phyloP scores from a whole-genome alignment of 2,888 invertebrate species.

The Pardosa pseudoannulata region DNA sequence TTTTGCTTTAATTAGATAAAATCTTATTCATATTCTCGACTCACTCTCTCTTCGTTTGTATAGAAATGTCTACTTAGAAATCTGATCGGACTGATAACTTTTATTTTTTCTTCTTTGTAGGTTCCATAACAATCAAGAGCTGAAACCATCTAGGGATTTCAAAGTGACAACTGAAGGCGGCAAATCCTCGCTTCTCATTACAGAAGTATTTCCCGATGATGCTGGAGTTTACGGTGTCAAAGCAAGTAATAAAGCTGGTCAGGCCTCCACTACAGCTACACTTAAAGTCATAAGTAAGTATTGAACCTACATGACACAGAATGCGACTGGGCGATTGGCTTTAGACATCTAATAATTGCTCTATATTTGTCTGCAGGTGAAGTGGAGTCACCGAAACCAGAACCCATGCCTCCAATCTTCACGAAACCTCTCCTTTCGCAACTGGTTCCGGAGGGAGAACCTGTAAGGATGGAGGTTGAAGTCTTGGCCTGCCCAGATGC shows the following conservation, averaged over 20 bases:
- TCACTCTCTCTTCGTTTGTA: not conserved
- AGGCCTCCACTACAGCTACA: slow-evolving; percentile 89
- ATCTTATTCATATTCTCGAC: too few species aligned
- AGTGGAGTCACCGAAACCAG: slow-evolving; percentile 59
- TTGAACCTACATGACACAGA: not conserved
- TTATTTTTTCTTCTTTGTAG: slow-evolving; percentile 80
- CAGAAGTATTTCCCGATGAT: slow-evolving; percentile 84
- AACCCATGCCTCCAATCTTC: slow-evolving; percentile 65
- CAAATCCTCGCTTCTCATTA: slow-evolving; percentile 87
- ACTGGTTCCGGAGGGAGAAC: slow-evolving; percentile 71
- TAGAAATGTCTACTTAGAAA: too few species aligned
- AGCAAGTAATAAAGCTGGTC: slow-evolving; percentile 92
- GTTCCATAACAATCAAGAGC: slow-evolving; percentile 86
- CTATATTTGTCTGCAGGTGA: too few species aligned
- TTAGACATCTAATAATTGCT: too few species aligned
- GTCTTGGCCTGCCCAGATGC: slow-evolving; percentile 60
- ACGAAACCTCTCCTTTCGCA: slow-evolving; percentile 61
- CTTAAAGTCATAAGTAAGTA: slow-evolving; percentile 81
- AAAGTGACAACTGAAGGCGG: slow-evolving; percentile 87
- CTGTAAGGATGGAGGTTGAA: slow-evolving; percentile 68
- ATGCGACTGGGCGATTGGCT: too few species aligned
- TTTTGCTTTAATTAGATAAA: too few species aligned
- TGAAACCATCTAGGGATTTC: slow-evolving; percentile 83
- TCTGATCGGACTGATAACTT: too few species aligned
- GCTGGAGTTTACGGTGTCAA: slow-evolving; percentile 89